Evolutionary conservation across 92 coral and sea anemone genomes (phyloP), one percentile per base, ranked within the genome.

Genomic region (Pocillopora meandrina): DNA sequence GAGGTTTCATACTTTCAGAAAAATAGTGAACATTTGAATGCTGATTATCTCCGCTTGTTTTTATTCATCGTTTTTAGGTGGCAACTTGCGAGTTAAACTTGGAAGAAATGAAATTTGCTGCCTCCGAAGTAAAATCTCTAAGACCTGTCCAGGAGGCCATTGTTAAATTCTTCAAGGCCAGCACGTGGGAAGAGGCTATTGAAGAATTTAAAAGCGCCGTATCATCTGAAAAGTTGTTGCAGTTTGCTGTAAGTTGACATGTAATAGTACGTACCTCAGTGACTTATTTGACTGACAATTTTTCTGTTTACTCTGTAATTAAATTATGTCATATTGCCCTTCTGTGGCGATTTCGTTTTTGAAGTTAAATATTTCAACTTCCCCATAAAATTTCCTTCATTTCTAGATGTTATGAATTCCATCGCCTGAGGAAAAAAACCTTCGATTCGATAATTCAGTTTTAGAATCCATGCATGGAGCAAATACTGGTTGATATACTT

Each of bases 131-230:
- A n/a, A 83, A 83, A 33, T 72, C 35, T 19, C 35, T 83, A 58
- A 60, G 61, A 52, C 82, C 87, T n/a, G 59, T 83, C 21, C 87
- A 83, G 56, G 87, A 83, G 47, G 87, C 87, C n/a, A 15, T 83
- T 3, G 34, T 73, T 31, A 18, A 11, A 17, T 83, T 83, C 58
- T 74, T 83, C 52, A 72, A 83, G 66, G 63, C 52, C 33, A 31
- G 47, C 49, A 83, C n/a, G 8, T 83, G 87, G 87, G 87, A 83
- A 47, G 72, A 57, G 23, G 72, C 65, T 69, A 59, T 19, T 17
- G 42, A 56, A 14, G 59, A 23, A 56, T 74, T 83, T 72, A 82
- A 82, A 19, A 26, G 59, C 14, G 87, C 26, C 12, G 87, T 83
- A 5, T 31, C 34, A 16, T 71, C 72, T 4, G 72, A 83, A 57